Base-by-base conservation (phyloP, 2,113 vertebrate species). In the Hiodon tergisus region DNA sequence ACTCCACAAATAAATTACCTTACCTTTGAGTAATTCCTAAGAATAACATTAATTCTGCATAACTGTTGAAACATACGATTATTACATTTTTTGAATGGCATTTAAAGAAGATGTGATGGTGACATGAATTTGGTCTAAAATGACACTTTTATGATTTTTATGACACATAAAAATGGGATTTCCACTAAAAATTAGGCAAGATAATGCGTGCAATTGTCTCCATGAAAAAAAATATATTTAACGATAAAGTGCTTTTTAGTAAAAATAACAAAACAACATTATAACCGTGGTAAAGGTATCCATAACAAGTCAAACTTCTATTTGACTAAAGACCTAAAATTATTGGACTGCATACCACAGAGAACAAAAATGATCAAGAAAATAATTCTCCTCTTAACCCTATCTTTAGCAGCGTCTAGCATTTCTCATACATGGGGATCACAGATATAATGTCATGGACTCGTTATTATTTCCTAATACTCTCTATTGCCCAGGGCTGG, bases 201-300 rank as follows among this genome's bases (percentile, higher is more conserved):
- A 53, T 31, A 9, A 57, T 71, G 54, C 58, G 69, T 52, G 50
- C 16, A 14, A 65, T 65, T 7, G 5, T 63, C 31, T 73, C n/a
- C 47, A 48, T 17, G 5, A 55, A 58, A 4, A 68, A 58, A 68
- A 11, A 51, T 54, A 52, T 51, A 51, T 14, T 4, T 72, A 31
- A 65, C 50, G 58, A 6, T 68, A 75, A 75, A 67, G 73, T 75
- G 73, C 73, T 67, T 75, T 75, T 5, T 13, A n/a, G 5, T 59
- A 50, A 50, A 17, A 57, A 59, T 55, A 48, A 71, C 10, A 58
- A 74, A 63, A 57, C 73, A 63, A 53, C 48, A 55, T 4, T 13
- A 58, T 31, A 67, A 67, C 7, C 57, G 13, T 50, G 5, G 54
- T 65, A 11, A 6, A 5, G 65, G 51, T 16, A 47, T 8, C 16